Conservation (phyloP, 2,797 vertebrate species). For the Melanotaenia trifasciata region DNA sequence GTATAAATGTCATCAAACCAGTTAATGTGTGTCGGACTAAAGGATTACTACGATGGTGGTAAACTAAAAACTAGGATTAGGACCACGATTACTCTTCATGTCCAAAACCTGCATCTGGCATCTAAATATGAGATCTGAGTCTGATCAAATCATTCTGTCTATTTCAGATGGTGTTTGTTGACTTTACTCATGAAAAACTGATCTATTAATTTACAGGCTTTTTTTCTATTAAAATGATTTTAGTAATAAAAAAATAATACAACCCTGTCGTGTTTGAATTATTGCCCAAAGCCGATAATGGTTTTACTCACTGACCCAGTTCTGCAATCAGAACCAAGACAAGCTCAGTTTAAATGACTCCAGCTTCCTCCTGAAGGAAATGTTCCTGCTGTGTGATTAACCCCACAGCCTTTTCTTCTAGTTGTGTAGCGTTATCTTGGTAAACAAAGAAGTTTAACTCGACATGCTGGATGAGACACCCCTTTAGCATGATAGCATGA, state of each 20-base stretch:
- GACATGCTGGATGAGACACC: too few species aligned
- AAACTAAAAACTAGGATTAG: not conserved
- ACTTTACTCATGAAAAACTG: slow-evolving; percentile 2
- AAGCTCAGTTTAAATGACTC: slow-evolving; percentile 1
- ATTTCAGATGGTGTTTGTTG: not conserved
- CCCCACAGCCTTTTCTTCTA: slow-evolving; percentile 17
- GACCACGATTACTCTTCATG: not conserved
- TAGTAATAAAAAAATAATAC: not conserved
- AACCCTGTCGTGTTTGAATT: not conserved
- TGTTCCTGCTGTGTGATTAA: slow-evolving; percentile 14
- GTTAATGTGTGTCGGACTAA: not conserved
- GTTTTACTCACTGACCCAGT: not conserved
- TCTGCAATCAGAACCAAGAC: not conserved
- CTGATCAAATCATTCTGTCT: slow-evolving; percentile 19
- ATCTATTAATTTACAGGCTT: not conserved
- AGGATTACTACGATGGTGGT: too few species aligned
- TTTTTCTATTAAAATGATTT: slow-evolving; percentile 8
- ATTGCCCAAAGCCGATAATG: not conserved
- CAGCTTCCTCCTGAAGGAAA: slow-evolving; percentile 21
- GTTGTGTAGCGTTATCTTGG: slow-evolving; percentile 17
- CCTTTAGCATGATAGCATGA: too few species aligned
- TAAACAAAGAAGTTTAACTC: slow-evolving; percentile 14
- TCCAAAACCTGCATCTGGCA: too few species aligned
- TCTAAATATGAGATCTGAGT: slow-evolving; percentile 16
- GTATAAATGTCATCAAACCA: too few species aligned